Percentiles rank a stretch among this genome's conserved stretches.
These are phyloP conservation scores for Melanotaenia trifasciata DNA, from an alignment of 2,797 vertebrate species.

Conservation along the genomic window DNA sequence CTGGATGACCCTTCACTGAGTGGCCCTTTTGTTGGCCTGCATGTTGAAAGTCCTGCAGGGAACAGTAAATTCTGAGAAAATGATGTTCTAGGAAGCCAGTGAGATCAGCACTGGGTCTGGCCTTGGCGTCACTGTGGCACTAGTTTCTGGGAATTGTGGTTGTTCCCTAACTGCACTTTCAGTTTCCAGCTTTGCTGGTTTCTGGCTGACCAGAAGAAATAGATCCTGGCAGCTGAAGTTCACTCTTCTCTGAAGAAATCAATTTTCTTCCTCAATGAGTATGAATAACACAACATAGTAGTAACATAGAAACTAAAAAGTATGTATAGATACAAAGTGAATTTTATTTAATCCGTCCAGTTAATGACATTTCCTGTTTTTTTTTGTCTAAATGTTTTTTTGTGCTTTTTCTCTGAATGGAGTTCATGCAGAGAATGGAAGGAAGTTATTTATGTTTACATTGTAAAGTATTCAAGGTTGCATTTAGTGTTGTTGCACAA, in stretches of 20 bases:
- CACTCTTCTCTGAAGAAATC: background rate
- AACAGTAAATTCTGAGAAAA: conserved; percentile 8
- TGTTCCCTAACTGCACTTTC: conserved; percentile 6
- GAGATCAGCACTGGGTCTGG: conserved; percentile 2
- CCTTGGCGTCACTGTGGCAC: background rate
- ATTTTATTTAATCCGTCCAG: too few relatives aligned
- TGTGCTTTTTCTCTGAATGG: background rate
- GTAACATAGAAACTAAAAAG: background rate
- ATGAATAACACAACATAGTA: background rate
- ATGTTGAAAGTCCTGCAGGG: background rate
- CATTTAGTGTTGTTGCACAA: too few relatives aligned
- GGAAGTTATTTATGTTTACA: background rate
- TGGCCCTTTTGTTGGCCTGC: background rate
- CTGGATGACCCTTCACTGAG: background rate
- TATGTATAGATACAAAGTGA: background rate
- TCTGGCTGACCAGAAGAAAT: background rate
- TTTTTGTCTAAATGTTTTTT: background rate
- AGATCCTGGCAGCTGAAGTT: background rate
- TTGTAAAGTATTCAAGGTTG: background rate
- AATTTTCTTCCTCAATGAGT: background rate
- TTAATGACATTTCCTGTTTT: too few relatives aligned
- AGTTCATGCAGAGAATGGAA: background rate
- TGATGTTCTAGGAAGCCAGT: background rate
- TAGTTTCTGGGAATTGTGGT: conserved; percentile 17
- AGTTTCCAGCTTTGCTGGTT: conserved; percentile 2